Evolutionary conservation across 2,113 vertebrate genomes (phyloP), one percentile per base, ranked within the genome.

Genomic region (Sinocyclocheilus anshuiensis): DNA sequence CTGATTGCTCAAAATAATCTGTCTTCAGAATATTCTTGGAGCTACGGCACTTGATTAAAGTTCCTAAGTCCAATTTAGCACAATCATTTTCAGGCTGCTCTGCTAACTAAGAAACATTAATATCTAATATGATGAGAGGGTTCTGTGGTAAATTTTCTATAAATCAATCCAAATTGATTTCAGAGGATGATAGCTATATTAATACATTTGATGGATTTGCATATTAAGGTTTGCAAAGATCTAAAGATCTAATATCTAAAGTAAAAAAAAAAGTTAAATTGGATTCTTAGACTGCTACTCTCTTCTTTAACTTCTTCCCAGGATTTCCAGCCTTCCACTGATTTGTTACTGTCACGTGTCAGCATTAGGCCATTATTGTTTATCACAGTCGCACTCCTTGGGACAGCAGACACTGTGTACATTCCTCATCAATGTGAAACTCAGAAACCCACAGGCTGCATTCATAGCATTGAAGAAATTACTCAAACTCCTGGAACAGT

Each of bases 21-120:
- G 87, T 90, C 90, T 93, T 89, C 90, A 93, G 94, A 94, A 93
- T 91, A 81, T 90, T 91, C 90, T 90, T 92, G 45, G 89, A 95
- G 90, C 91, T 92, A 92, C 89, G 88, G 88, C 89, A 88, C 90
- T 88, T 90, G 93, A 94, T 94, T 92, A 88, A 55, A 86, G 88
- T 88, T 91, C 92, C 84, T 76, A 87, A 87, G 87, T 92, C 81
- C 84, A 4, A 15, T 50, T 50, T 15, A 50, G 13, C 48, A 50
- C 48, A 50, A 86, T 87, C 84, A 87, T 92, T 90, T 22, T 83
- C 84, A 76, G 45, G 80, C 85, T 50, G 69, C 1, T 53, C 79
- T 84, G 75, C 79, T 80, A 85, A 69, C 67, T 55, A 29, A 80
- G 75, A 83, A 83, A 81, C 82, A 89, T 88, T 87, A 89, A 84